Evolutionary conservation across 2,888 invertebrate genomes (phyloP).

Genomic region (Lamellibrachia satsuma): DNA sequence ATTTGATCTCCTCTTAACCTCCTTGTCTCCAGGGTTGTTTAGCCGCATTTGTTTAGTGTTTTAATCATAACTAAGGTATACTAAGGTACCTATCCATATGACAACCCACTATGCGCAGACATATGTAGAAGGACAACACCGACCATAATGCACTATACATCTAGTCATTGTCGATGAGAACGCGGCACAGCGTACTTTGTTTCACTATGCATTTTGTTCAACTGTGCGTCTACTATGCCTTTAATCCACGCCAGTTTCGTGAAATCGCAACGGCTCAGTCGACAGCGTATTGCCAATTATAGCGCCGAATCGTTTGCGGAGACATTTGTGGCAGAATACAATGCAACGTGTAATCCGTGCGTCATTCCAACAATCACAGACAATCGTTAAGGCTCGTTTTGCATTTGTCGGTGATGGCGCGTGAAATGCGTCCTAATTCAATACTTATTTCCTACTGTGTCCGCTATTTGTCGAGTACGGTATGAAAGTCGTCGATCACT

Average conservation of each 20-base stretch:
- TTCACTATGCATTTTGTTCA: neutral
- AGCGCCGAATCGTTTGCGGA: neutral
- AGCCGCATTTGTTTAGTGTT: no score
- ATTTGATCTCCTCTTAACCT: no score
- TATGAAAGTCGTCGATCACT: neutral
- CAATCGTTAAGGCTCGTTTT: neutral
- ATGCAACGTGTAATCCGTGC: neutral
- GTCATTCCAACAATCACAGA: neutral
- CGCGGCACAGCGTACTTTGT: neutral
- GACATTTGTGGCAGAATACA: neutral
- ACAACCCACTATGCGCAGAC: neutral
- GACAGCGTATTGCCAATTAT: neutral
- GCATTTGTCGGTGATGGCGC: neutral
- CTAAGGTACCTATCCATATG: no score
- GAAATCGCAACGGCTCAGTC: neutral
- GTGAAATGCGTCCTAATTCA: neutral
- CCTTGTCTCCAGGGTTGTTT: no score
- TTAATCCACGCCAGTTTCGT: no score
- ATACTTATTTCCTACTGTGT: neutral
- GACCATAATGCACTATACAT: neutral
- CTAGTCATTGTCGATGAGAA: neutral
- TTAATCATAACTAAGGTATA: no score
- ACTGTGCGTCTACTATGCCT: neutral
- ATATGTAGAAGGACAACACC: neutral
- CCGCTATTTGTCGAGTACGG: neutral